Evolutionary conservation across 2,797 vertebrate species (phyloP), one percentile per base, ranked within the genome.

Genomic region (Chloroceryle amazona): DNA sequence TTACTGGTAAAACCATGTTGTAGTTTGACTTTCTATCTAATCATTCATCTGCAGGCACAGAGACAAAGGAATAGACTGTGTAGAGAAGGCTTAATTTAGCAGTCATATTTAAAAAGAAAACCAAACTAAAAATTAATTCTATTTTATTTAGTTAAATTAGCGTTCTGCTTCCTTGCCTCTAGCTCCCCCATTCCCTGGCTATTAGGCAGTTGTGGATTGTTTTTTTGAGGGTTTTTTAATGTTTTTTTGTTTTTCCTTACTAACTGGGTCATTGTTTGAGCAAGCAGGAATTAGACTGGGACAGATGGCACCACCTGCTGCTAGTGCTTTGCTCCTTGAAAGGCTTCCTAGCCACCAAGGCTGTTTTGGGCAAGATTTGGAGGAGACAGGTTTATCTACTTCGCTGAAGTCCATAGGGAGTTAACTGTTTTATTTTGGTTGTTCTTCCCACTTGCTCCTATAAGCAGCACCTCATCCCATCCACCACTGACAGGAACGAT

Each of bases 261-360:
- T 42, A 84, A 31, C 55, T 62, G 60, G 39, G 55, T 80, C 63
- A 86, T 42, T 72, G 66, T 61, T 86, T 68, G 81, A 90, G 60
- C 5, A 10, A 80, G 79, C 89, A 85, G 63, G 21, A 76, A 52
- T 85, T 80, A 29, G 51, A 82, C 18, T 47, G 93, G 87, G 85
- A 90, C 75, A 93, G 81, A 82, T 85, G 79, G 71, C 82, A 93
- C 51, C 46, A 58, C 63, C 75, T 96, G 81, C 91, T 96, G 91
- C 83, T 73, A 26, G 8, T 70, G 42, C 44, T 83, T 76, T 86
- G 61, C 72, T 95, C n/a, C 76, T 86, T 70, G 73, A 26, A n/a
- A 90, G n/a, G 12, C n/a, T 79, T 79, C 49, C 39, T 62, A 55
- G 41, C 31, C 60, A 39, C 47, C 0, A 0, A 55, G 26, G 39